These are phyloP conservation scores for Copsychus sechellarum DNA, from an alignment of 2,113 vertebrate genomes.

Conservation along the genomic window DNA sequence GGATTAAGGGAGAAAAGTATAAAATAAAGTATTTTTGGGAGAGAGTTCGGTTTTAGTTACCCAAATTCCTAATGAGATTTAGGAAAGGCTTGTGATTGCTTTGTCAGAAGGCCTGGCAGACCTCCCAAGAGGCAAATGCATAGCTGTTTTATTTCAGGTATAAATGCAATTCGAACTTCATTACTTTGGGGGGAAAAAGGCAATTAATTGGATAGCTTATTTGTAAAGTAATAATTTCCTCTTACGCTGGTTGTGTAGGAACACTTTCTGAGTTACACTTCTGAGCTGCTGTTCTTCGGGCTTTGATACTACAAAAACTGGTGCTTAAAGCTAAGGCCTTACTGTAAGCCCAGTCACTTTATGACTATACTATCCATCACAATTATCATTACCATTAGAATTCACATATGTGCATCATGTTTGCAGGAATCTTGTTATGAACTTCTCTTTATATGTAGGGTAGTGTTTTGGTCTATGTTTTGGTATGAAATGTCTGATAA, in stretches of 20 bases:
- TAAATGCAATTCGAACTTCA: not conserved
- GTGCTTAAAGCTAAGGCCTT: not conserved
- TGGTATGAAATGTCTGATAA: not conserved
- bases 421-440: not conserved
- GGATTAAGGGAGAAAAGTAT: not conserved
- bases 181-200: not conserved
- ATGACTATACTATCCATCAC: not conserved
- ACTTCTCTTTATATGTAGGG: not conserved
- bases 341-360: not conserved
- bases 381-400: not conserved
- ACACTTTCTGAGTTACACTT: not conserved
- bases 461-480: not conserved
- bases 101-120: not conserved
- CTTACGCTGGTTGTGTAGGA: not conserved
- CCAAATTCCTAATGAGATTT: not conserved
- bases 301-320: not conserved
- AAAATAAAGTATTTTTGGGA: not conserved
- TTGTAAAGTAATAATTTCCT: not conserved
- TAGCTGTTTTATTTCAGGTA: not conserved
- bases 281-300: not conserved
- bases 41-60: not conserved
- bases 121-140: not conserved
- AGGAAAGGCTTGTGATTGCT: not conserved
- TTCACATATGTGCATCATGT: not conserved
- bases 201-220: not conserved